Evolutionary conservation across 92 coral and sea anemone species (phyloP), one percentile per base, ranked within the genome.

Genomic region (Parazoanthus swiftii): DNA sequence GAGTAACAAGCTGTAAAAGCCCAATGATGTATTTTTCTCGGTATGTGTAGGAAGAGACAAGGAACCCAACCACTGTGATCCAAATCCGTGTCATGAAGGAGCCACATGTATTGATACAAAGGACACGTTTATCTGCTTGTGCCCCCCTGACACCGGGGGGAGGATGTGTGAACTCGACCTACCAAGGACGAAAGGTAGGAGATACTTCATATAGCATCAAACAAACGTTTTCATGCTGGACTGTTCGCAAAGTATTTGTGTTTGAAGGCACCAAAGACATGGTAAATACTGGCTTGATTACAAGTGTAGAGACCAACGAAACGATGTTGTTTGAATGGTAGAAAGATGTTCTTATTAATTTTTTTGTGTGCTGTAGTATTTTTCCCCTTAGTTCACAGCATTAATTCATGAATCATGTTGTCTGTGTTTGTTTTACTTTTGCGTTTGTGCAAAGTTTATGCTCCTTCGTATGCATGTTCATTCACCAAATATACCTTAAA

Each of bases 81-180:
- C 95, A 3, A 89, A 94, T 65, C 92, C 95, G n/a, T 97, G 99
- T 79, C 68, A 56, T 6, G 91, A 92, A 80, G 97, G 97, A 26
- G 99, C 97, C 10, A 89, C 95, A 5, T 97, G 99, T 86, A 77
- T 97, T 11, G 97, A 94, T 26, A 96, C 95, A 70, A 88, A 90
- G 83, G 48, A 23, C 38, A 93, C 98, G 0, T 97, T 89, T 80
- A 92, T 77, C 80, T 97, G 99, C 76, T 92, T 83, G 39, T 97
- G 99, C 81, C 86, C 92, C 1, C 87, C 86, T 35, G 90, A 93
- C 81, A 90, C 78, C 18, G 90, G 50, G 38, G 99, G 99, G 29
- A 90, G 93, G 82, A 80, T 85, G 1, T 97, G 99, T 72, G 97
- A 90, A 38, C 82, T 35, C 26, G 23, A 10, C 50, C 50, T 11